Evolutionary conservation across 2,113 vertebrate genomes (phyloP).

Genomic region (Naja naja): DNA sequence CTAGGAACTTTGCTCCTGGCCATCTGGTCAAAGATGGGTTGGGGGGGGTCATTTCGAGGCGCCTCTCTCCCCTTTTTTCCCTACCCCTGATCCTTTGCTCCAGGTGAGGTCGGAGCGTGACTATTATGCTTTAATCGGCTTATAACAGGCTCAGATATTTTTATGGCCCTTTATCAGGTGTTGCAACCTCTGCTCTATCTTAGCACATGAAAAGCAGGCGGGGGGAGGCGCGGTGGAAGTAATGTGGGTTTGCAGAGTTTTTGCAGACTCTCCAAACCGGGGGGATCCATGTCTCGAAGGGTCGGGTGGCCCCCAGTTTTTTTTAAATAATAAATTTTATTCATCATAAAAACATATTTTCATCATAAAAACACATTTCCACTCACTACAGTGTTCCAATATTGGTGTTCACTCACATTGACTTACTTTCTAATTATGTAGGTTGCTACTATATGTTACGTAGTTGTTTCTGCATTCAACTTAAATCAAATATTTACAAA

Average conservation of each 20-base stretch:
- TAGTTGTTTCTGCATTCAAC: no score
- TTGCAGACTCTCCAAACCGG: background rate
- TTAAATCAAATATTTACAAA: no score
- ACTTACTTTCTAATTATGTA: no score
- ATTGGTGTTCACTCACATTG: no score
- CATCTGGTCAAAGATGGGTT: background rate
- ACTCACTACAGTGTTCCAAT: no score
- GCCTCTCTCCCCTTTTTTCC: no score
- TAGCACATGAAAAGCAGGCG: background rate
- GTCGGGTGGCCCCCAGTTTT: no score
- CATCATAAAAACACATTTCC: no score
- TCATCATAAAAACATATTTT: no score
- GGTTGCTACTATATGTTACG: no score
- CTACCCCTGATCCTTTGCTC: background rate
- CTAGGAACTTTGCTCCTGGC: background rate
- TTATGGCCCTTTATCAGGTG: slow-evolving; percentile 3
- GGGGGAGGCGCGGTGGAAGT: no score
- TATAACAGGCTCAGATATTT: slow-evolving; percentile 21
- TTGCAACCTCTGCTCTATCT: background rate
- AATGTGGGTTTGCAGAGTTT: background rate
- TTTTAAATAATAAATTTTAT: no score
- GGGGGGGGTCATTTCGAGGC: background rate
- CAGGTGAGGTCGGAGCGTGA: background rate
- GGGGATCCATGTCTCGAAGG: background rate
- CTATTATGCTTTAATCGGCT: slow-evolving; percentile 19